phyloP scores from a whole-genome alignment of 2,888 invertebrate genomes.

The Charanyca ferruginea region DNA sequence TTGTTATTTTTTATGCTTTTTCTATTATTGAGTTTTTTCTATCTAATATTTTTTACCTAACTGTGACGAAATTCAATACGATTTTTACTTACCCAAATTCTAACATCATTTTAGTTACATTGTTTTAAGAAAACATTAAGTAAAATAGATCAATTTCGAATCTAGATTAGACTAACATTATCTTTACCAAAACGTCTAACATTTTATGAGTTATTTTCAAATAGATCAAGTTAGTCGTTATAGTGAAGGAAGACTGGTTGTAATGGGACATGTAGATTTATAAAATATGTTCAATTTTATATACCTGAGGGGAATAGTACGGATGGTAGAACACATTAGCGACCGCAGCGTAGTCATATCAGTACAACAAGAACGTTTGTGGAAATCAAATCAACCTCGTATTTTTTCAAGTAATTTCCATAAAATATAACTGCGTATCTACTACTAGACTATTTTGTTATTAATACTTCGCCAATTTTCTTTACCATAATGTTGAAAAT shows the following conservation, averaged over 20 bases:
- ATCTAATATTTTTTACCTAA: not conserved
- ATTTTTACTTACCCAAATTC: not conserved
- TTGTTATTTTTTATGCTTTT: not conserved
- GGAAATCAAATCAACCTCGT: too few relatives aligned
- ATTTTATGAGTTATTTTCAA: not conserved
- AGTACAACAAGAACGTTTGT: not conserved
- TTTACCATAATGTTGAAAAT: conserved; percentile 1
- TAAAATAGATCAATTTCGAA: conserved; percentile 2
- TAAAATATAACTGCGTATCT: not conserved
- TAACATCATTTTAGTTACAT: not conserved
- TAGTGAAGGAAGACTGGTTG: conserved; percentile 2
- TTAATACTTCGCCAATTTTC: not conserved
- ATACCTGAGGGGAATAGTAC: conserved; percentile 6
- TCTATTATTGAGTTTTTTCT: not conserved
- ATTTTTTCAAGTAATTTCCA: not conserved
- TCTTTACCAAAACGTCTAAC: conserved; percentile 1
- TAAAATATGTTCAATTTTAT: conserved; percentile 48
- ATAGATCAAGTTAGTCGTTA: conserved; percentile 3
- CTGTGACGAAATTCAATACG: not conserved
- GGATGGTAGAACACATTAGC: conserved; percentile 22
- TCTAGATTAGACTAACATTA: conserved; percentile 20
- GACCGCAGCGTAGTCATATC: conserved; percentile 25
- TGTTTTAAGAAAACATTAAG: not conserved
- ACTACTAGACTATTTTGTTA: not conserved
- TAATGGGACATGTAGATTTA: conserved; percentile 43